Evolutionary conservation across 2,888 invertebrate species (phyloP).

Genomic region (Adelognathus sp.): DNA sequence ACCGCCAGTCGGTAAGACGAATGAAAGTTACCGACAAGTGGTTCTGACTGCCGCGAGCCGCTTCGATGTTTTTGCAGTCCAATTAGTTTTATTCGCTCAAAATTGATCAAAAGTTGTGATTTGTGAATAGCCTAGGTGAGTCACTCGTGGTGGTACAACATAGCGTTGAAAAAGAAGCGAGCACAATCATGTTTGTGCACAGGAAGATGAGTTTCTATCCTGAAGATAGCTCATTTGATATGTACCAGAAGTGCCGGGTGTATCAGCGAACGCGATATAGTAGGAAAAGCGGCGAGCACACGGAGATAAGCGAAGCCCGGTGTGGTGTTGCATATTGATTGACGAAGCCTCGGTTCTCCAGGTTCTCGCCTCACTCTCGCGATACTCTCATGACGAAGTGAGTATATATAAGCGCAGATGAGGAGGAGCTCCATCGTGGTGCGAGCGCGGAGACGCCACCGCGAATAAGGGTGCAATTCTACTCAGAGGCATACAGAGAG

Average conservation of each 20-base stretch:
- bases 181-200: background rate
- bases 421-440: slow-evolving; percentile 58
- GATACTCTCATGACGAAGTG: slow-evolving; percentile 43
- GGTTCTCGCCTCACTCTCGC: slow-evolving; percentile 46
- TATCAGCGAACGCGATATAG: slow-evolving; percentile 27
- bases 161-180: background rate
- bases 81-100: too few relatives aligned
- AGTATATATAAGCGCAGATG: slow-evolving; percentile 56
- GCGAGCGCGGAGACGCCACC: slow-evolving; percentile 51
- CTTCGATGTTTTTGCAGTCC: too few relatives aligned
- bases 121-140: too few relatives aligned
- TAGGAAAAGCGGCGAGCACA: slow-evolving; percentile 38
- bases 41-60: too few relatives aligned
- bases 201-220: background rate
- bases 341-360: slow-evolving; percentile 71
- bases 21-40: too few relatives aligned
- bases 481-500: slow-evolving; percentile 7
- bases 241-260: slow-evolving; percentile 1
- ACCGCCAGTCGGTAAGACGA: too few relatives aligned
- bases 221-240: slow-evolving; percentile 31
- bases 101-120: too few relatives aligned
- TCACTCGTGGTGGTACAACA: too few relatives aligned
- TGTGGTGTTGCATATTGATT: slow-evolving; percentile 80
- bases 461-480: slow-evolving; percentile 54
- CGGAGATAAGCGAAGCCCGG: slow-evolving; percentile 79